A percentile compares a stretch with the other conserved stretches of the same genome.
Evolutionary conservation across 2,888 invertebrate genomes (phyloP).

Genomic region (Odontocolon sp.): DNA sequence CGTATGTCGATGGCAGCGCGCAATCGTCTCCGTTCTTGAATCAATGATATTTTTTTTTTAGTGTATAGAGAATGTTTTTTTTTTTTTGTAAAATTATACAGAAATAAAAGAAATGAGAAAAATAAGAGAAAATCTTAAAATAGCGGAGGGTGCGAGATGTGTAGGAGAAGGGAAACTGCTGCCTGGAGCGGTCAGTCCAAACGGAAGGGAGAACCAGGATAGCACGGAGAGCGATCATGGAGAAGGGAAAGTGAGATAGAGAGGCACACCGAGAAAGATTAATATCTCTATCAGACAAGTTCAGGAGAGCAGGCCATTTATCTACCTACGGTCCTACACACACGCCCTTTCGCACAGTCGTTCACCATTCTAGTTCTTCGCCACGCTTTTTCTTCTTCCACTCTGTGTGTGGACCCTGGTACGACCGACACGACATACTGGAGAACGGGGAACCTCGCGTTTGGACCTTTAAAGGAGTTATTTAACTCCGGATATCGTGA

Average conservation of each 20-base stretch:
- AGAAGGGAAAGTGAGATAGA: slow-evolving; percentile 40
- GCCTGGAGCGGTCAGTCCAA: slow-evolving; percentile 60
- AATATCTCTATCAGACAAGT: slow-evolving; percentile 78
- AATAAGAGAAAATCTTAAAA: slow-evolving; percentile 46
- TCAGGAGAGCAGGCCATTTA: slow-evolving; percentile 75
- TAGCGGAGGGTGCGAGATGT: too few species aligned
- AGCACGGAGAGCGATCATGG: slow-evolving; percentile 1
- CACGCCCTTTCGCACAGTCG: slow-evolving; percentile 54
- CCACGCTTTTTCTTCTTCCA: slow-evolving; percentile 37
- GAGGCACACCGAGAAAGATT: slow-evolving; percentile 72
- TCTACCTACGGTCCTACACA: slow-evolving; percentile 68
- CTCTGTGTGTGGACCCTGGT: slow-evolving; percentile 20
- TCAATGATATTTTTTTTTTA: too few species aligned
- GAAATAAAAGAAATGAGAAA: slow-evolving; percentile 31
- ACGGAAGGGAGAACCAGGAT: slow-evolving; percentile 32
- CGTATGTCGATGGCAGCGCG: too few species aligned
- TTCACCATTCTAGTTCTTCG: slow-evolving; percentile 46
- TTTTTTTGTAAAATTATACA: too few species aligned
- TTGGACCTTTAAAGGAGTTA: slow-evolving; percentile 67
- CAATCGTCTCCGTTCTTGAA: too few species aligned
- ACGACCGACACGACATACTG: slow-evolving; percentile 39
- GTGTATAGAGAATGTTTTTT: too few species aligned
- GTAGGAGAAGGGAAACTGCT: too few species aligned
- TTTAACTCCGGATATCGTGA: slow-evolving; percentile 64
- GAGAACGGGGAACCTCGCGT: slow-evolving; percentile 51